phyloP scores from a whole-genome alignment of 2,888 invertebrate species.

The Scaptomyza reducta region DNA sequence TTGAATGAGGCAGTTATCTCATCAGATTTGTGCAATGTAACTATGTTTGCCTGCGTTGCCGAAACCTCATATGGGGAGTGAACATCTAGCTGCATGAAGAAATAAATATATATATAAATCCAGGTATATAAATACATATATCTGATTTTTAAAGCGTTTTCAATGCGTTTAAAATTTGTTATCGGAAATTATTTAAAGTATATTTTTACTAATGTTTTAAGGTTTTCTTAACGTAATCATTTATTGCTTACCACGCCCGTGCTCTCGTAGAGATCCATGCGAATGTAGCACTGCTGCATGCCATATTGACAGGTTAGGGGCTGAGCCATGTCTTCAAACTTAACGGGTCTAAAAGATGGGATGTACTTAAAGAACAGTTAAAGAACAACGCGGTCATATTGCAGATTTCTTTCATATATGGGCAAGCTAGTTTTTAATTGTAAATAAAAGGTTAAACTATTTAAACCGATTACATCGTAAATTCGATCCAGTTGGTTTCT shows the following conservation, averaged over 20 bases:
- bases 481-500: too few species aligned
- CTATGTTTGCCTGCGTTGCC: slow-evolving; percentile 73
- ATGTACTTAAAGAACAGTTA: not conserved
- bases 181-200: too few species aligned
- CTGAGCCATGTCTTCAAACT: slow-evolving; percentile 42
- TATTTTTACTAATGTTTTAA: not conserved
- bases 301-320: slow-evolving; percentile 81
- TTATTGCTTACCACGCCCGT: slow-evolving; percentile 75
- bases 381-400: not conserved
- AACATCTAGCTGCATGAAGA: slow-evolving; percentile 73
- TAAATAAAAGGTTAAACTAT: too few species aligned
- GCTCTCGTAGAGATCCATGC: slow-evolving; percentile 82
- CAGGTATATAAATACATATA: too few species aligned
- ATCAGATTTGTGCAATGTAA: slow-evolving; percentile 79
- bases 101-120: not conserved
- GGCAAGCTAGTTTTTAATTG: not conserved
- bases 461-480: too few species aligned
- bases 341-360: slow-evolving; percentile 47
- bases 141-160: too few species aligned
- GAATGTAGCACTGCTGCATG: slow-evolving; percentile 82
- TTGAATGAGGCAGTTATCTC: slow-evolving; percentile 82
- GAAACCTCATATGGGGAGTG: slow-evolving; percentile 83
- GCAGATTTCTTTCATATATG: not conserved
- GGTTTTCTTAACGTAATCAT: not conserved
- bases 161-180: too few species aligned